A percentile compares a stretch with the other conserved stretches of the same genome.
phyloP scores from a whole-genome alignment of 2,113 vertebrate genomes.

The Lophura nycthemera region DNA sequence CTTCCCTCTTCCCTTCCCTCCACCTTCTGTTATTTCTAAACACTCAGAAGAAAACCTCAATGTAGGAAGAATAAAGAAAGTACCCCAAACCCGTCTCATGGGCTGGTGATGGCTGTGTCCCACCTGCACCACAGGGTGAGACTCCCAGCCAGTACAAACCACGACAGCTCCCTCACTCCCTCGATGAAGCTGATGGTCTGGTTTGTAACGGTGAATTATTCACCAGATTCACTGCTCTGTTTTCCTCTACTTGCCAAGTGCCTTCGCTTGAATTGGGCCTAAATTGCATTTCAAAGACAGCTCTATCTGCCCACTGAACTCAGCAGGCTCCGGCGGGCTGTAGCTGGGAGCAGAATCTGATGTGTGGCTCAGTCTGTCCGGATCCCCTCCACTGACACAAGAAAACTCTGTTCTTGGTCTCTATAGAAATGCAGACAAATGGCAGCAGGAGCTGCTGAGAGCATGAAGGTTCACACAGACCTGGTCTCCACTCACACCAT shows the following conservation, averaged over 20 bases:
- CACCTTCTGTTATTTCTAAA: background rate
- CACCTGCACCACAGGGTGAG: background rate
- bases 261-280: background rate
- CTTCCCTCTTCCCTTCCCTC: background rate
- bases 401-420: background rate
- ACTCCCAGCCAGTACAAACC: background rate
- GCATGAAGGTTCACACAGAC: background rate
- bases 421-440: accelerated
- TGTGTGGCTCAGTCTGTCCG: background rate
- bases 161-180: background rate
- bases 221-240: background rate
- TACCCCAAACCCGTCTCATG: background rate
- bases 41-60: background rate
- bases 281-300: background rate
- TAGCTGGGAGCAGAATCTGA: conserved; percentile 53
- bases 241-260: background rate
- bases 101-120: background rate
- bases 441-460: background rate
- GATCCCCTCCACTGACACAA: background rate
- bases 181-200: background rate
- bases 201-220: background rate
- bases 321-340: background rate
- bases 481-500: background rate
- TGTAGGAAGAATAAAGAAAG: background rate
- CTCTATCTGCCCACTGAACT: background rate